These are phyloP conservation scores for Callipepla californica DNA, from an alignment of 2,113 vertebrate genomes.

Conservation along the genomic window DNA sequence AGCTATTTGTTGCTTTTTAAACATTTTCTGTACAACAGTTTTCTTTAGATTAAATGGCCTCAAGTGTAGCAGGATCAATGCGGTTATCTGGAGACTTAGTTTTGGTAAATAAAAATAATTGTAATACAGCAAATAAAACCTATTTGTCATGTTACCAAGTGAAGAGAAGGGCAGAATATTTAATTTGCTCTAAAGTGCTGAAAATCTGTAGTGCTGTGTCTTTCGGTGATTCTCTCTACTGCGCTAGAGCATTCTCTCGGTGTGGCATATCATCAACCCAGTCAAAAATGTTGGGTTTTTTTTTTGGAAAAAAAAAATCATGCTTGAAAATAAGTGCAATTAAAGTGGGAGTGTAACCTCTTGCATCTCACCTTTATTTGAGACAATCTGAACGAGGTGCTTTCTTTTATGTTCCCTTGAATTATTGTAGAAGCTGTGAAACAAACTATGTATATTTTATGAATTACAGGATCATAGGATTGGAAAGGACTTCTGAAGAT, in stretches of 20 bases:
- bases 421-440: background rate
- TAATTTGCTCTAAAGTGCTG: slow-evolving; percentile 14
- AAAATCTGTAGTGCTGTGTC: slow-evolving; percentile 15
- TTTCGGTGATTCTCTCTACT: background rate
- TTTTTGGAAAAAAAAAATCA: background rate
- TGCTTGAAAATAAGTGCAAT: background rate
- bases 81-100: slow-evolving; percentile 33
- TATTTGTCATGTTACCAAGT: background rate
- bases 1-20: slow-evolving; percentile 64
- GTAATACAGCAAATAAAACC: slow-evolving; percentile 45
- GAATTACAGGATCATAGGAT: background rate
- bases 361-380: background rate
- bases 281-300: background rate
- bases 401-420: background rate
- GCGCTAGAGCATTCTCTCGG: background rate
- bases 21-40: slow-evolving; percentile 47
- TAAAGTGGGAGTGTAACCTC: background rate
- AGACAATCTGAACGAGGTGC: background rate
- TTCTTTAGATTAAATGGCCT: slow-evolving; percentile 65
- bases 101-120: slow-evolving; percentile 71
- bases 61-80: slow-evolving; percentile 62
- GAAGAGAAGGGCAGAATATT: slow-evolving; percentile 12
- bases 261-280: background rate
- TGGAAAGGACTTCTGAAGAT: background rate
- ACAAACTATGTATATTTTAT: background rate